A percentile compares a stretch with the other conserved stretches of the same genome.
phyloP scores from a whole-genome alignment of 2,113 vertebrate genomes.

The Probosciger aterrimus region DNA sequence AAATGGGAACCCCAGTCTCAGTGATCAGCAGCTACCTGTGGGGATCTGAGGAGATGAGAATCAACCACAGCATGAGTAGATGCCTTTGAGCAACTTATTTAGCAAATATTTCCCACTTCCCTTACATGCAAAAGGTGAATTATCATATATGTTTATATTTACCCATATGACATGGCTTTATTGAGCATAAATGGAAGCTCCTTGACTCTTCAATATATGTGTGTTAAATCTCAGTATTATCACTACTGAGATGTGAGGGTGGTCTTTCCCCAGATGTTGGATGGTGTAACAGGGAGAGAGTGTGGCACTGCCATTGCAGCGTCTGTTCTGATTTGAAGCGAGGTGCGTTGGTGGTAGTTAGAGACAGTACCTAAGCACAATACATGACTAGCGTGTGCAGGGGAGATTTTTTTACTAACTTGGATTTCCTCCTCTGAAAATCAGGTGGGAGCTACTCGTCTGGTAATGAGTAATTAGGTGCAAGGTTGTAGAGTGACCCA shows the following conservation, averaged over 20 bases:
- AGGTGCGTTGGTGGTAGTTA: accelerated
- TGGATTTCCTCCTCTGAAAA: neutral
- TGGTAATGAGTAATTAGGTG: neutral
- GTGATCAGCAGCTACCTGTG: neutral
- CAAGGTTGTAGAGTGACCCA: neutral
- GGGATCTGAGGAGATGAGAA: neutral
- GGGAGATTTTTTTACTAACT: neutral
- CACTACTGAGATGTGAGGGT: neutral
- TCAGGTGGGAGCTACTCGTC: neutral
- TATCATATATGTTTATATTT: neutral
- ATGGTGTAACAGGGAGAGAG: neutral
- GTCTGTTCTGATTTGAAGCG: accelerated
- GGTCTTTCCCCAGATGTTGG: neutral
- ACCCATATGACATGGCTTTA: neutral
- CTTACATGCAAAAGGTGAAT: neutral
- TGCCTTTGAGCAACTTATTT: neutral
- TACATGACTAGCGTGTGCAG: accelerated
- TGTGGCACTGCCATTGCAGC: accelerated
- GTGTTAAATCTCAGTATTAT: neutral
- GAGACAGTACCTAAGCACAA: neutral
- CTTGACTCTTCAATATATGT: neutral
- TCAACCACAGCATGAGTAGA: neutral
- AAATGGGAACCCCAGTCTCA: neutral
- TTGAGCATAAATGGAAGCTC: neutral
- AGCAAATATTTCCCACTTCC: neutral